Conservation (phyloP, 2,888 invertebrate species). For the Chelonus formosanus region DNA sequence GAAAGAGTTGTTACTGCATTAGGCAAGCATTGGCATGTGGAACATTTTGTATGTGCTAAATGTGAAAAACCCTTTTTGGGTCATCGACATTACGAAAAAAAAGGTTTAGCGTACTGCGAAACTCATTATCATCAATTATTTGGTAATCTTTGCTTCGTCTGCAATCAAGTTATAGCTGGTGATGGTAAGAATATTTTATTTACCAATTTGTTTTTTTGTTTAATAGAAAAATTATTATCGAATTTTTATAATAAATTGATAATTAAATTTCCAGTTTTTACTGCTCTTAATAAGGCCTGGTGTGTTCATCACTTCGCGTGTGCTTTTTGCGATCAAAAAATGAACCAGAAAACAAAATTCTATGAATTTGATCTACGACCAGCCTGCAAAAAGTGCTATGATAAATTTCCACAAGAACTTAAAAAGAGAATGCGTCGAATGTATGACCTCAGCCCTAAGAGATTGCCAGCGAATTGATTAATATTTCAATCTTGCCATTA, state of each 20-base stretch:
- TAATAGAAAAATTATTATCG: constrained; percentile 16
- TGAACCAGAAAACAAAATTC: constrained; percentile 97
- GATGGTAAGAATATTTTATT: constrained; percentile 77
- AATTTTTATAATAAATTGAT: constrained; percentile 24
- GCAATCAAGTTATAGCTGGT: constrained; percentile 97
- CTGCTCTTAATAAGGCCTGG: constrained; percentile 98
- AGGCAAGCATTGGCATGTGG: constrained; percentile 98
- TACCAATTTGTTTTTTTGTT: not conserved
- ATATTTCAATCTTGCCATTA: not conserved
- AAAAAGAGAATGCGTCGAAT: constrained; percentile 90
- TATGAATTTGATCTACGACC: constrained; percentile 99
- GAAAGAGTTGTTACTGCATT: constrained; percentile 98
- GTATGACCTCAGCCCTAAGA: constrained; percentile 79
- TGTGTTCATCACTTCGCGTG: constrained; percentile 99
- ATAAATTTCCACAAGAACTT: constrained; percentile 93
- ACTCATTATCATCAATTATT: constrained; percentile 99
- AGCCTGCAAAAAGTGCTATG: constrained; percentile 98
- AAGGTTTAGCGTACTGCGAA: constrained; percentile 98
- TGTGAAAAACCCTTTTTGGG: constrained; percentile 99
- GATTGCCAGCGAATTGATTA: constrained; percentile 57
- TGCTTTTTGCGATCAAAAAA: constrained; percentile 93
- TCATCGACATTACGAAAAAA: constrained; percentile 98
- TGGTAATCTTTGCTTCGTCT: constrained; percentile 98
- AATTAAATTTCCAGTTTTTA: constrained; percentile 79
- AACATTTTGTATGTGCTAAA: constrained; percentile 99